A percentile compares a stretch with the other conserved stretches of the same genome.
Evolutionary conservation across 23 tunicate genomes (phyloP).

Genomic region (Diplosoma virens): DNA sequence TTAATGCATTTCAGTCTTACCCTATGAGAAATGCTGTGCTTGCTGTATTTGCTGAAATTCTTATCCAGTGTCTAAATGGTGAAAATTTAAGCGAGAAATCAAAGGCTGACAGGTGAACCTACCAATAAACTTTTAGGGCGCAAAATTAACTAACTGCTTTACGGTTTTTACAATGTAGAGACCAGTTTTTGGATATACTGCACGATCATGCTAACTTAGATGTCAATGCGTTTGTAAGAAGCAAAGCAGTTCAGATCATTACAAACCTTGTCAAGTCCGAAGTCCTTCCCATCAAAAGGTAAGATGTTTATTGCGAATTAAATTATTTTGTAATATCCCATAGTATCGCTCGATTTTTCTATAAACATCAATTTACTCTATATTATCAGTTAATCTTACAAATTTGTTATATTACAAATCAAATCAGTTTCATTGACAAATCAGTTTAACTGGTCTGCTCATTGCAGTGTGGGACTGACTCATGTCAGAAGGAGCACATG

Average conservation of each 20-base stretch:
- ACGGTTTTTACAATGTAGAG: conserved; percentile 38
- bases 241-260: conserved; percentile 51
- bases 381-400: no score
- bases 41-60: conserved; percentile 57
- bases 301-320: not conserved
- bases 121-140: not conserved
- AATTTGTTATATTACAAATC: no score
- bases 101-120: conserved; percentile 55
- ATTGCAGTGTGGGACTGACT: no score
- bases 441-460: no score
- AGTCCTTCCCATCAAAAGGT: conserved; percentile 71
- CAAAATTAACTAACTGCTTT: not conserved
- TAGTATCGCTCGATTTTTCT: no score
- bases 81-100: conserved; percentile 76
- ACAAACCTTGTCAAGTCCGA: conserved; percentile 54
- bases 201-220: conserved; percentile 89
- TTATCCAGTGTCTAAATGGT: conserved; percentile 55
- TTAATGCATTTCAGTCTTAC: conserved; percentile 67
- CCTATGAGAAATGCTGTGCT: conserved; percentile 73
- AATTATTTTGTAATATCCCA: no score
- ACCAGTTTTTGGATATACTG: conserved; percentile 76
- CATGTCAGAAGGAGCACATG: no score
- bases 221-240: conserved; percentile 73
- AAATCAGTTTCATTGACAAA: no score
- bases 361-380: no score